Evolutionary conservation across 2,888 invertebrate genomes (phyloP).

Genomic region (Monopis laevigella): DNA sequence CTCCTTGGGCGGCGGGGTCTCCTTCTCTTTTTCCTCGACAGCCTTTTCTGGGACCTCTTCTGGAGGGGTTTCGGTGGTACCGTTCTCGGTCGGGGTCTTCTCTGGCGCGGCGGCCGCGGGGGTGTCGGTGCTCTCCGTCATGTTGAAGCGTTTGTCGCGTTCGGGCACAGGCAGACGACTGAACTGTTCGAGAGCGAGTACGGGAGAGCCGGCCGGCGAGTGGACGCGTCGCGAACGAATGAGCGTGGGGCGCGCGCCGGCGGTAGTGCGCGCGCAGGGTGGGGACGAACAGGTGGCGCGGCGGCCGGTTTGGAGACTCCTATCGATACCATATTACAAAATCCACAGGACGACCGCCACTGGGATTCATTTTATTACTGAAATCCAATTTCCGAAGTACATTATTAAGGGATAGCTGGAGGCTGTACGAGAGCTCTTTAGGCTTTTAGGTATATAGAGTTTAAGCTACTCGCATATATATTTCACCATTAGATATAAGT

Average conservation of each 20-base stretch:
- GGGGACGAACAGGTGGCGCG: constrained; percentile 26
- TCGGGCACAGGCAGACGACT: background rate
- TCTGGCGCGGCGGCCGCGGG: constrained; percentile 62
- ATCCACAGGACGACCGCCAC: background rate
- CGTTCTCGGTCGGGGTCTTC: constrained; percentile 66
- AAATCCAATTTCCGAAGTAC: constrained; percentile 24
- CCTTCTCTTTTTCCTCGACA: constrained; percentile 62
- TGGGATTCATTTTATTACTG: constrained; percentile 31
- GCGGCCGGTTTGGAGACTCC: constrained; percentile 29
- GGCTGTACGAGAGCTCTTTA: no score
- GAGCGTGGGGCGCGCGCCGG: constrained; percentile 30
- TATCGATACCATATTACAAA: constrained; percentile 6
- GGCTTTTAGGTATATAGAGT: no score
- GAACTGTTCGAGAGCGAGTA: constrained; percentile 29
- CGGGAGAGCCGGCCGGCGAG: constrained; percentile 48
- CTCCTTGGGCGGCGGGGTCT: constrained; percentile 74
- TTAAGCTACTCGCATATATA: no score
- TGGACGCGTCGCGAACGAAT: constrained; percentile 63
- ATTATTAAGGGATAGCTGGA: constrained; percentile 45
- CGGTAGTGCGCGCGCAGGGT: constrained; percentile 52
- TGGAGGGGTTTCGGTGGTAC: constrained; percentile 53
- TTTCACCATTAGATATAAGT: no score
- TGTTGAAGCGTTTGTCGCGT: constrained; percentile 24
- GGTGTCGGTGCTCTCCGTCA: constrained; percentile 64
- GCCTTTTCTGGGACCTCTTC: constrained; percentile 64